Evolutionary conservation across 2,113 vertebrate genomes (phyloP), one percentile per base, ranked within the genome.

Genomic region (Bambusicola thoracicus): DNA sequence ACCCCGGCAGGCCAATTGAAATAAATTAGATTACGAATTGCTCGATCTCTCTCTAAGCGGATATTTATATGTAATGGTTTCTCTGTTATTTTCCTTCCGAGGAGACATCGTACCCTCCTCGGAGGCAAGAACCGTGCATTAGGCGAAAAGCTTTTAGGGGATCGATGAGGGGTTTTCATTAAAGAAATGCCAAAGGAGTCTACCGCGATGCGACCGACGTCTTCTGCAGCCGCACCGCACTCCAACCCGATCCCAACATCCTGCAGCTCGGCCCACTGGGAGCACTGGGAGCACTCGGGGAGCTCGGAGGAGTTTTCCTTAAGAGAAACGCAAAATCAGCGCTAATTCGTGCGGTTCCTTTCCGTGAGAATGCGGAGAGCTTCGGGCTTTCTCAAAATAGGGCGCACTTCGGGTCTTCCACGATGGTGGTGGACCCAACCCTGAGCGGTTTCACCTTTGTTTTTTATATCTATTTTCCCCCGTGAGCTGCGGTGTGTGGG

Each of bases 11-110:
- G 40, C 63, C 85, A 58, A 84, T 92, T 93, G 46, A 81, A 92
- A 87, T 84, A 89, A 91, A 89, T 91, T 68, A 46, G 73, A 86
- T 83, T 81, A 81, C 17, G 27, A 40, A 46, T 90, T 75, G 46
- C 58, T 75, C 59, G 4, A 73, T 93, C 51, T 83, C 66, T 93
- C 93, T 85, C 85, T 34, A n/a, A 78, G 91, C 22, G 46, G 29
- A 10, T 48, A 70, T 87, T 78, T 80, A 4, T 9, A 15, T 7
- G 3, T 49, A 67, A 89, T 63, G 82, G 72, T 10, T 62, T 38
- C 43, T 4, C 41, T 8, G 69, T 30, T 46, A 58, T 48, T 61
- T 6, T 44, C 93, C 56, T 58, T 43, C 2, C 46, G 63, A 53
- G 36, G 24, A 73, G 59, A 40, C 22, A 49, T 21, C 51, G 4